A percentile compares a stretch with the other conserved stretches of the same genome.
These are phyloP conservation scores for Tethya wilhelma DNA, from an alignment of 37 sponge, comb jelly and placozoan species.

Conservation along the genomic window DNA sequence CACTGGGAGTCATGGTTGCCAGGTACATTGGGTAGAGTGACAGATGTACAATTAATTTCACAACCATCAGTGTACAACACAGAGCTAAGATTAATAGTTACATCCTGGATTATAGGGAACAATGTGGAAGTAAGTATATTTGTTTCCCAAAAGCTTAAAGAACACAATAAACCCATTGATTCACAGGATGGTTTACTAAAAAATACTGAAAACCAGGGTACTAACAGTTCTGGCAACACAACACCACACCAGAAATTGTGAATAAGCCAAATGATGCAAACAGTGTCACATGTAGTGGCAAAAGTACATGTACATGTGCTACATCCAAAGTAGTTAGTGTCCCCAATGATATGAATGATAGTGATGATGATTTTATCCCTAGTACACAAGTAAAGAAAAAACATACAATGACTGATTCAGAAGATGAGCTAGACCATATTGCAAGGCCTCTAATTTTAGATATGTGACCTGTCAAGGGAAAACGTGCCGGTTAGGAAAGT, in stretches of 20 bases:
- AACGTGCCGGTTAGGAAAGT: too few relatives aligned
- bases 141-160: not conserved
- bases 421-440: not conserved
- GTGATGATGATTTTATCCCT: conserved; percentile 4
- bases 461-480: too few relatives aligned
- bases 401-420: not conserved
- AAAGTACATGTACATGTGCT: too few relatives aligned
- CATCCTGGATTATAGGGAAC: not conserved
- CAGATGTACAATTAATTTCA: not conserved
- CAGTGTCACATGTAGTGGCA: too few relatives aligned
- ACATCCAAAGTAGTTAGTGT: not conserved
- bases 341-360: not conserved
- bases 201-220: not conserved
- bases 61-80: not conserved
- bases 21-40: not conserved
- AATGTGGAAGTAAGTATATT: not conserved
- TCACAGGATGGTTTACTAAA: too few relatives aligned
- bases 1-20: not conserved
- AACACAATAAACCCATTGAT: not conserved
- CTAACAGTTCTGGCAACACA: not conserved
- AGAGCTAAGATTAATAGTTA: not conserved
- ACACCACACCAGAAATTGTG: not conserved
- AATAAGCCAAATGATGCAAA: too few relatives aligned
- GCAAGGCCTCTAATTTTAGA: conserved; percentile 13
- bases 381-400: not conserved